Evolutionary conservation across 1,140 invertebrate species (phyloP), one percentile per base, ranked within the genome.

Genomic region (Kradibia gibbosae): DNA sequence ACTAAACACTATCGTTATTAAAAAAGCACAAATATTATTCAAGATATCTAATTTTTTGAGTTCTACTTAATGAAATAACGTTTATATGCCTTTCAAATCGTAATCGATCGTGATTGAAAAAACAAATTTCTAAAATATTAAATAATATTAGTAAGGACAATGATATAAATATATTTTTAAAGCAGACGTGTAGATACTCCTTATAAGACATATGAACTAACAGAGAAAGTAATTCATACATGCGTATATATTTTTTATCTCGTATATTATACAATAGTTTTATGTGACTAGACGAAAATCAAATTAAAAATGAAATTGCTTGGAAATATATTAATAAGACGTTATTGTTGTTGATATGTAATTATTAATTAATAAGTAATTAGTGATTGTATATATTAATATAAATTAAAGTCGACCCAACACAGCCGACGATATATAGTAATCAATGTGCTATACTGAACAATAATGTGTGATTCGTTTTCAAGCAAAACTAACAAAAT

Each of bases 371-470:
- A 76, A 28, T 76, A 25, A 45, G 45, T 77, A 76, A 39, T 57
- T 72, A 50, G 55, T 22, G 0, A 28, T 72, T 78, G 53, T 15
- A 8, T 67, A 15, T 39, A 22, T 39, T 22, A 67, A 22, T 67
- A 7, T 22, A n/a, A 67, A 67, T 67, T 20, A 28, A 15, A 74
- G 80, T 80, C 73, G 55, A 11, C 62, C 53, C 5, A 31, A 31
- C n/a, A 70, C 57, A 42, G 70, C 31, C 15, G 25, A 57, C 78
- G 78, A 79, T 25, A 39, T 45, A 25, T 13, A 50, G 39, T 78
- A 45, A 45, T 78, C 70, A 67, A 78, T 83, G 74, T 78, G 45
- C 42, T 81, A 83, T 62, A 78, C 81, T 50, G 65, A 84, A 55
- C 42, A 62, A 42, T 45, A 36, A 5, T 34, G 28, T 22, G 45